Base-by-base conservation (phyloP, 2,113 vertebrate species). In the Sylvilagus bachmani region DNA sequence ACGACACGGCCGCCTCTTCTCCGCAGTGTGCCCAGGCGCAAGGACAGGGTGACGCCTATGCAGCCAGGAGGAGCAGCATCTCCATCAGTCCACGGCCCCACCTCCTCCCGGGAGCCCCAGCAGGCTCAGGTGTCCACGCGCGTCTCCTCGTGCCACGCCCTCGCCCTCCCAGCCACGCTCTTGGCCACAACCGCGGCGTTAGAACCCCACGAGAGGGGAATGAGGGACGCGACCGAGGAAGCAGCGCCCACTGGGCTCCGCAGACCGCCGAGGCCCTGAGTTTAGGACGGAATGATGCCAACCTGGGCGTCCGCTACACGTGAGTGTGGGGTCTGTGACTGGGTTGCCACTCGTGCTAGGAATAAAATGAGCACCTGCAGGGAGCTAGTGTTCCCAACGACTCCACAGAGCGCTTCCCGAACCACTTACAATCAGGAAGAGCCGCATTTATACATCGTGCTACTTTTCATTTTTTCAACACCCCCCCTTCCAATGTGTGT, bases 1-100 rank as follows among this genome's bases (percentile, higher is more conserved):
- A 25, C 16, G 14, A 10, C 6, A 33, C 25, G 27, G 17, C 22
- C 2, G 5, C 27, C 14, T 0, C 11, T 6, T 2, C 6, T 29
- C 53, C 22, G 33, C 14, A 17, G 5, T 66, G 10, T 6, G 84
- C 19, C 31, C n/a, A 6, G 31, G 38, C 6, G 71, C 29, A 86
- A 53, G 22, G 82, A 24, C 51, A 22, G 49, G 67, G 31, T 19
- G 27, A 62, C 2, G 71, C 64, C 6, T 6, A 31, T 51, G 27
- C 49, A 5, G 38, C 8, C 19, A 19, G 33, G 44, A 53, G 36
- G 29, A 8, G 33, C 1, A 5, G 24, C 19, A 3, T 66, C 29
- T 19, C 71, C 36, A 27, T 12, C 58, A 49, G 16, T 5, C 14
- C 25, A 5, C 36, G 6, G 13, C n/a, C 83, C 1, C 22, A 2